Evolutionary conservation across 2,113 vertebrate genomes (phyloP).

Genomic region (Murina feae): DNA sequence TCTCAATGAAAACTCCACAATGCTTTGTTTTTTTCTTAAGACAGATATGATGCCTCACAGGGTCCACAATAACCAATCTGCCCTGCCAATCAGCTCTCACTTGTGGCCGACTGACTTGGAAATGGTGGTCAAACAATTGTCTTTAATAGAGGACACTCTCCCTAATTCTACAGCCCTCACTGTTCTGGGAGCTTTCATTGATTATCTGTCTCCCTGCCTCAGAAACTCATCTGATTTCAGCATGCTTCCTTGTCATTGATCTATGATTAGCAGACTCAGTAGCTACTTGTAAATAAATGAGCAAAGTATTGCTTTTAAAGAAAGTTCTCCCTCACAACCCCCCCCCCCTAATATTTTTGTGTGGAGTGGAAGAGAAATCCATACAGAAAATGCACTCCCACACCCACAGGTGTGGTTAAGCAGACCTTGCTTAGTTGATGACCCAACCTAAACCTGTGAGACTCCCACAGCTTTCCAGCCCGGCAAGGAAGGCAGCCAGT

Average conservation of each 20-base stretch:
- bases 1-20: background rate
- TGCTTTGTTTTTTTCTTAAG: background rate
- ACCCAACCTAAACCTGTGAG: background rate
- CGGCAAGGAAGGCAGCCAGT: background rate
- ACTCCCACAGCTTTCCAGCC: background rate
- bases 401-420: background rate
- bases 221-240: background rate
- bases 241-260: background rate
- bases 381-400: background rate
- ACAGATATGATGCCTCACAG: background rate
- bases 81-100: background rate
- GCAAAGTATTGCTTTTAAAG: background rate
- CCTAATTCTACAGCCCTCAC: background rate
- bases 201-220: slow-evolving; percentile 8
- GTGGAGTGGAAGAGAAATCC: background rate
- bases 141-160: background rate
- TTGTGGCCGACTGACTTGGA: background rate
- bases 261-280: background rate
- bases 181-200: background rate
- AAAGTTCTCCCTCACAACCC: background rate
- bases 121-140: background rate
- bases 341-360: background rate
- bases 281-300: background rate
- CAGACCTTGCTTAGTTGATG: background rate
- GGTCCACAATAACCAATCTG: background rate